These are phyloP conservation scores for Noctuana brunneofusca DNA, from an alignment of 2,888 invertebrate genomes.

Conservation along the genomic window DNA sequence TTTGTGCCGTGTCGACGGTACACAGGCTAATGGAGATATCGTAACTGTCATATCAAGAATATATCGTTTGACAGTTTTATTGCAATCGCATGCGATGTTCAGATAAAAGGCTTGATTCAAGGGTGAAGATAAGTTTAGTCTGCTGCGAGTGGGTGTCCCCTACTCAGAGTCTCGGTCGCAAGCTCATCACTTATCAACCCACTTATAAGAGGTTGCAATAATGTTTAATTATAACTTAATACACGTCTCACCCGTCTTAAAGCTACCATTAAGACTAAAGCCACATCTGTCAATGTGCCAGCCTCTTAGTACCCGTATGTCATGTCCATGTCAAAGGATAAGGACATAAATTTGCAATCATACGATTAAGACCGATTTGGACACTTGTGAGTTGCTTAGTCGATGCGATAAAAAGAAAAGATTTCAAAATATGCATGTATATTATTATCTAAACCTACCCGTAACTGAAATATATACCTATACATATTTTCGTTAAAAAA, in stretches of 20 bases:
- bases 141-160: constrained; percentile 39
- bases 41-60: constrained; percentile 72
- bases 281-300: constrained; percentile 24
- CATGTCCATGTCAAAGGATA: constrained; percentile 32
- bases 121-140: constrained; percentile 44
- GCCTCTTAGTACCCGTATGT: constrained; percentile 32
- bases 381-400: constrained; percentile 14
- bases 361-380: constrained; percentile 30
- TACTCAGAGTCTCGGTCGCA: constrained; percentile 18
- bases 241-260: constrained; percentile 13
- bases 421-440: not conserved
- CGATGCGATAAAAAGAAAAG: constrained; percentile 2
- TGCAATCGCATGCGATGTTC: constrained; percentile 64
- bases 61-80: constrained; percentile 76
- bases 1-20: constrained; percentile 66
- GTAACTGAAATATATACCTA: too few species aligned
- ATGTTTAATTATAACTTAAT: constrained; percentile 50
- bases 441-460: too few species aligned
- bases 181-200: constrained; percentile 25
- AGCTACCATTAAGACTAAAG: constrained; percentile 22
- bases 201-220: constrained; percentile 24
- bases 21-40: constrained; percentile 74
- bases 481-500: too few species aligned
- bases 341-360: constrained; percentile 29
- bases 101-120: constrained; percentile 60